Base-by-base conservation (phyloP, 30 jellyfish, hydroid and myxozoan species). In the Calvadosia cruxmelitensis region DNA sequence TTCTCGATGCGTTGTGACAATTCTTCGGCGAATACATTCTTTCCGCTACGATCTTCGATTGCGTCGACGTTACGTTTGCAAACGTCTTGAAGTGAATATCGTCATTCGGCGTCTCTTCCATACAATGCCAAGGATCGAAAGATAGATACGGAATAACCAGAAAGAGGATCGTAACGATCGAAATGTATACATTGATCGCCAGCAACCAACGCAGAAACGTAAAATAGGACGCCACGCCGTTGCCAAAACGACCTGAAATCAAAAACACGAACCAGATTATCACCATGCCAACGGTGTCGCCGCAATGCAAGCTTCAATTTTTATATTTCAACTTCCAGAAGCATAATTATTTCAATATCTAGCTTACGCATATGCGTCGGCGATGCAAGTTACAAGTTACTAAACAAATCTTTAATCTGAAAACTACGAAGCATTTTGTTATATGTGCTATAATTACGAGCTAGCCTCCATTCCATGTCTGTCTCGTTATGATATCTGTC, bases 131-230 rank as follows among this genome's bases (percentile, higher is more conserved):
- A 0, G 79, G 64, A 2, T 63, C 62, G 50, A 78, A 78, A 36
- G 77, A 31, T 75, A 78, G 13, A 3, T 68, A 33, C 20, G 91
- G 91, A 20, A 78, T 3, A 2, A 70, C 49, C 34, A 78, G 31
- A 75, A 78, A 78, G 15, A 66, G 16, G 48, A 78, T 27, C 27
- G 74, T 29, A 31, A 78, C 52, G 16, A 78, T 52, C 53, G 76
- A 74, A 3, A 70, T 69, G 49, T 68, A 75, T 12, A 27, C 7
- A 75, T 78, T 78, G 27, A 78, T 66, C 35, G 53, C 35, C 50
- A 78, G 52, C 72, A 78, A 64, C 91, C 91, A 78, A 33, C 91
- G 75, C 35, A 78, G 50, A 34, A 78, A 69, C 42, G 91, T 78
- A 70, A 78, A 78, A 52, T 67, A 78, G 10, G 91, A 78, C 3